Base-by-base conservation (phyloP, 2,888 invertebrate species). In the Nephrocerus scutellatus region DNA sequence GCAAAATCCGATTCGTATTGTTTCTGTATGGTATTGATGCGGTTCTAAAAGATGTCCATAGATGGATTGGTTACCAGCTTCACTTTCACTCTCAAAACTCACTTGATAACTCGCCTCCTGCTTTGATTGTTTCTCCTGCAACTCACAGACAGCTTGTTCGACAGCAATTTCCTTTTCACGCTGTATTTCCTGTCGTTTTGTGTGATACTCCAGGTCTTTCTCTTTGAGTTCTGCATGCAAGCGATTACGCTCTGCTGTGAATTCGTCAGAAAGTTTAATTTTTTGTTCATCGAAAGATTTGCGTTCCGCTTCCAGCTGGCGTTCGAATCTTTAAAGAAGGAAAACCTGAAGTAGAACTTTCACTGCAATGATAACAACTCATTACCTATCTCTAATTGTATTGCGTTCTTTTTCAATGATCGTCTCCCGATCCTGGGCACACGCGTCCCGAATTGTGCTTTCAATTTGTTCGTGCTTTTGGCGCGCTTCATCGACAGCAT, bases 401-500 rank as follows among this genome's bases (percentile, higher is more conserved):
- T 74, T 74, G 30, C 79, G 71, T 56, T 82, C 81, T 44, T 75
- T 75, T 14, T 73, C 70, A 23, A 80, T 64, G 9, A 76, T 73
- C 36, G 74, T 71, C 53, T 82, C 81, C 22, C 79, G 72, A 59
- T 79, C 81, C 42, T 72, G 72, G 1, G 74, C 72, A 39, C 79
- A 66, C 39, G 79, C 74, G 38, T 78, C 72, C 6, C 81, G 68
- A 20, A 80, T 63, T 16, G 72, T 64, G 42, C 77, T 76, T 49
- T 79, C 71, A 33, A 77, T 75, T 47, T 77, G 74, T 46, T 78
- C 77, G 41, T 75, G 72, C 54, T 77, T 75, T 18, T 77, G 63
- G 3, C 77, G 74, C 13, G 79, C 77, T 43, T 81, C 82, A 34
- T 78, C 74, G 3, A 85, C 72, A 56, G 86, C 72, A 51, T 85